Conservation (phyloP, 2,113 vertebrate species). For the Lepisosteus osseus region DNA sequence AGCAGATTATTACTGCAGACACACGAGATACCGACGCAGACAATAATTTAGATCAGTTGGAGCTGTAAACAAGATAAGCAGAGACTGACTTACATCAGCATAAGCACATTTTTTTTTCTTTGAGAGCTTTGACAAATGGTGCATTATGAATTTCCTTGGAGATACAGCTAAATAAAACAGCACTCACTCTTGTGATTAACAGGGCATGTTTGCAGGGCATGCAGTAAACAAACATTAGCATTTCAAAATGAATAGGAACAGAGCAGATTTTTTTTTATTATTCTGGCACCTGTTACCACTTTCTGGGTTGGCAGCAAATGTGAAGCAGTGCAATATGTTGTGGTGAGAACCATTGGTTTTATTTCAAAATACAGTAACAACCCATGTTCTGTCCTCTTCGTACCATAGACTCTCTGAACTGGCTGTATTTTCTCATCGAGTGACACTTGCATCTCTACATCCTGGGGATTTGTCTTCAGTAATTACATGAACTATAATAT, state of each 20-base stretch:
- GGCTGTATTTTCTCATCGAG: no score
- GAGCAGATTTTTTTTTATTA: neutral
- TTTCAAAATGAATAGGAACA: neutral
- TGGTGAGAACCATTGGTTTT: no score
- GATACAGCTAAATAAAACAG: neutral
- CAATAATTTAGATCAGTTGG: slow-evolving; percentile 13
- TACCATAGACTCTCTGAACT: no score
- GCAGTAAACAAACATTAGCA: neutral
- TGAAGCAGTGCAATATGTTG: no score
- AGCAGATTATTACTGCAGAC: slow-evolving; percentile 13
- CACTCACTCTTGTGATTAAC: neutral
- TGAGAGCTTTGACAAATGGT: slow-evolving; percentile 4
- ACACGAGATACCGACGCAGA: slow-evolving; percentile 3
- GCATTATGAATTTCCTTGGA: neutral
- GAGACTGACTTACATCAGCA: slow-evolving; percentile 20
- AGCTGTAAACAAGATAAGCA: slow-evolving; percentile 19
- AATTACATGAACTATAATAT: no score
- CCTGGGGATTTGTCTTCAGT: no score
- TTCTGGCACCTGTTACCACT: no score
- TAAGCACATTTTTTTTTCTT: slow-evolving; percentile 8
- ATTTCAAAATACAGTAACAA: neutral
- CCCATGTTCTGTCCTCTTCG: no score
- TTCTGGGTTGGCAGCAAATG: no score
- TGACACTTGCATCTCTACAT: no score
- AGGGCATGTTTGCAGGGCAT: neutral